These are phyloP conservation scores for Drosophila serrata DNA, from an alignment of 1,140 invertebrate genomes.

Conservation along the genomic window DNA sequence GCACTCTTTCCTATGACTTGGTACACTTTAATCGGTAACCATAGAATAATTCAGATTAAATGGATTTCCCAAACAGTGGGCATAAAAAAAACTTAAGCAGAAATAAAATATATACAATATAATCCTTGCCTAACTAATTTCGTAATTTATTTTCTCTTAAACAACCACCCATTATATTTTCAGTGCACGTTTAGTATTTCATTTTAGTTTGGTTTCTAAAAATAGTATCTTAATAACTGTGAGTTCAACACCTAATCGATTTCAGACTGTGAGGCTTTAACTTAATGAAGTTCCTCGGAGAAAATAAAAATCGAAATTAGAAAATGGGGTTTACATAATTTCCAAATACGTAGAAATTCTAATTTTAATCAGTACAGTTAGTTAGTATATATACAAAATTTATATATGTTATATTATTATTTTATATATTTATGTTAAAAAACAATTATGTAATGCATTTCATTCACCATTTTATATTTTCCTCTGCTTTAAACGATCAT, in stretches of 20 bases:
- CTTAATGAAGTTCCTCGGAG: neutral
- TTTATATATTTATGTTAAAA: too few species aligned
- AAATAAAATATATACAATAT: too few species aligned
- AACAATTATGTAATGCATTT: too few species aligned
- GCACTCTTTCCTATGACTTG: neutral
- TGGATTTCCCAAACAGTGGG: neutral
- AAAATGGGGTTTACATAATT: neutral
- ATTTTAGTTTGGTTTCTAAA: neutral
- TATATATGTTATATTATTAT: too few species aligned
- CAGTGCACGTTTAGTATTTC: neutral
- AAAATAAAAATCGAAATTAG: neutral
- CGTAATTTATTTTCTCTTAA: neutral
- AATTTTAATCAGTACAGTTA: too few species aligned
- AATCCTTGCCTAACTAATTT: neutral
- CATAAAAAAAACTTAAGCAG: neutral
- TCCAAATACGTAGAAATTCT: neutral
- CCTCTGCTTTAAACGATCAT: too few species aligned
- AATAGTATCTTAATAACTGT: neutral
- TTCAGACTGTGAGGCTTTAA: too few species aligned
- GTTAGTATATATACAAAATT: too few species aligned
- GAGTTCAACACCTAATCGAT: slow-evolving; percentile 7
- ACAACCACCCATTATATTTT: too few species aligned
- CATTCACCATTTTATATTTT: too few species aligned
- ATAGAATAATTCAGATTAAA: neutral
- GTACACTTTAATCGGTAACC: neutral